These are phyloP conservation scores for Crossocerus cetratus DNA, from an alignment of 2,888 invertebrate species.

Conservation along the genomic window DNA sequence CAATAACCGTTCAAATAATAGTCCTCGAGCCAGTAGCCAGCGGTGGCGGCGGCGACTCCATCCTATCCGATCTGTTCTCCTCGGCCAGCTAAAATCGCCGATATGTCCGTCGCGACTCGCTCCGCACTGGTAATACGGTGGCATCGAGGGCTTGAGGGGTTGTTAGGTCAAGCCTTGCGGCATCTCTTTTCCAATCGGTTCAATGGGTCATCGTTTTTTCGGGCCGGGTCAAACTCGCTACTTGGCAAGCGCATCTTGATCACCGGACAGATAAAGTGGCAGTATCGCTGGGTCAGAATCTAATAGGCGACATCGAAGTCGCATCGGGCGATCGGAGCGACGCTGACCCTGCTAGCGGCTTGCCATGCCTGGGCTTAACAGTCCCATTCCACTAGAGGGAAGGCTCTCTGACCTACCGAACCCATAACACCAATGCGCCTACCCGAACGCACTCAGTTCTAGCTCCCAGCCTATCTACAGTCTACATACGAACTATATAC, in stretches of 20 bases:
- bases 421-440: no score
- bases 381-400: conserved; percentile 25
- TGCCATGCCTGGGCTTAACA: conserved; percentile 47
- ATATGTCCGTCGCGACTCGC: conserved; percentile 8
- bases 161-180: conserved; percentile 15
- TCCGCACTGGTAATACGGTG: conserved; percentile 7
- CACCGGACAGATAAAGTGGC: conserved; percentile 48
- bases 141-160: conserved; percentile 15
- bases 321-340: conserved; percentile 23
- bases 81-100: conserved; percentile 25
- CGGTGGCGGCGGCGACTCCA: conserved; percentile 35
- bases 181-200: not conserved
- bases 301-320: conserved; percentile 26
- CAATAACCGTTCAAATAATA: conserved; percentile 74
- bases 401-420: no score
- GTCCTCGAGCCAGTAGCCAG: conserved; percentile 60
- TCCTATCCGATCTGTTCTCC: conserved; percentile 23
- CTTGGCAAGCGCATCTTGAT: conserved; percentile 66
- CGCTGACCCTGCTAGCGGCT: conserved; percentile 14
- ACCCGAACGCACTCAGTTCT: no score
- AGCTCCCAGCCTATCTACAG: not conserved
- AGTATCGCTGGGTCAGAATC: conserved; percentile 41
- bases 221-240: conserved; percentile 38
- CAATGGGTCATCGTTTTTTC: not conserved
- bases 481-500: conserved; percentile 11